Evolutionary conservation across 2,888 invertebrate species (phyloP).

Genomic region (Muscina levida): DNA sequence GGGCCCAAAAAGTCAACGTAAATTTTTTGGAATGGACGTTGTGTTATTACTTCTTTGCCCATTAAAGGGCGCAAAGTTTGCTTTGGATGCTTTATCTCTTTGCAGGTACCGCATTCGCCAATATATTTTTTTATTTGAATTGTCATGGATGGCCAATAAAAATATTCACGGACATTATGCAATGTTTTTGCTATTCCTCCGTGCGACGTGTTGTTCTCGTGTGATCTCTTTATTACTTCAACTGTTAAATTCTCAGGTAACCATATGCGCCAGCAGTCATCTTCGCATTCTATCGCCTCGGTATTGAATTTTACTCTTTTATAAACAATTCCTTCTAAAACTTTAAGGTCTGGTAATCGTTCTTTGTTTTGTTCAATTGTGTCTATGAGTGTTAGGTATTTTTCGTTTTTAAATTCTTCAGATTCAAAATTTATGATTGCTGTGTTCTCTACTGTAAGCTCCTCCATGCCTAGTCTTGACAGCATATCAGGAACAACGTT

Average conservation of each 20-base stretch:
- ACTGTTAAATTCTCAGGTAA: neutral
- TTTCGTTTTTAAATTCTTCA: neutral
- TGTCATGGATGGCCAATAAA: too few relatives aligned
- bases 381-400: slow-evolving; percentile 10
- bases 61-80: too few relatives aligned
- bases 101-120: too few relatives aligned
- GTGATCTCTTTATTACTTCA: neutral
- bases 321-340: neutral
- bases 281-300: neutral
- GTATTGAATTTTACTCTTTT: neutral
- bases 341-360: neutral
- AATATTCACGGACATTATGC: too few relatives aligned
- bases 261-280: slow-evolving; percentile 29
- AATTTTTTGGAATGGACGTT: too few relatives aligned
- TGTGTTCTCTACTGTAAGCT: neutral
- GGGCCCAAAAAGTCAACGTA: too few relatives aligned
- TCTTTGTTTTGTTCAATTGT: slow-evolving; percentile 27
- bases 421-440: slow-evolving; percentile 7
- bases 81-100: too few relatives aligned
- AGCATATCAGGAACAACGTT: slow-evolving; percentile 24
- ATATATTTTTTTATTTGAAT: too few relatives aligned
- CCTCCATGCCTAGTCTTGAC: neutral
- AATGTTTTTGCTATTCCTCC: slow-evolving; percentile 23
- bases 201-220: slow-evolving; percentile 17
- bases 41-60: slow-evolving; percentile 10